Percentiles rank a stretch among this genome's conserved stretches.
These are phyloP conservation scores for Folsomia manolachei DNA, from an alignment of 2,888 invertebrate species.

Conservation along the genomic window DNA sequence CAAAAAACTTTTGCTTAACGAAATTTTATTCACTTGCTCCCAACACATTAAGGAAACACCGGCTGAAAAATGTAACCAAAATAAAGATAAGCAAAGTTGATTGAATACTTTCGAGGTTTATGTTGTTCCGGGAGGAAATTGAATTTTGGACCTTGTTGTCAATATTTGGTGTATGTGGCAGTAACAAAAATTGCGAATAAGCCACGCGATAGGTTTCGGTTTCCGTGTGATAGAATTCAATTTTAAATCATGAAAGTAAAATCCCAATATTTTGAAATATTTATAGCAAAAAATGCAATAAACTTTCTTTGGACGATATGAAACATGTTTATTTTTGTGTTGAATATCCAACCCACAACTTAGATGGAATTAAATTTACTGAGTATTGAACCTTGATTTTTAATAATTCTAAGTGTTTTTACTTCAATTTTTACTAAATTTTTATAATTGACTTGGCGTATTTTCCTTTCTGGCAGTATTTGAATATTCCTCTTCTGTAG, in stretches of 20 bases:
- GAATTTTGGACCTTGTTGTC: conserved; percentile 6
- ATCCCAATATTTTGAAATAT: not conserved
- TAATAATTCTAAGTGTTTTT: too few species aligned
- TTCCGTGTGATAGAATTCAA: not conserved
- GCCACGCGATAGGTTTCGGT: not conserved
- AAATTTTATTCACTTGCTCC: not conserved
- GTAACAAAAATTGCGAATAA: not conserved
- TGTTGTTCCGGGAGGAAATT: conserved; percentile 27
- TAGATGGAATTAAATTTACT: too few species aligned
- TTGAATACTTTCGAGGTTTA: conserved; percentile 25
- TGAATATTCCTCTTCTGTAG: too few species aligned
- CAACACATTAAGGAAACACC: not conserved
- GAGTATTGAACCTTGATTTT: too few species aligned
- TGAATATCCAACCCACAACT: not conserved
- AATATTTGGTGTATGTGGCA: not conserved
- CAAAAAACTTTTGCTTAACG: not conserved
- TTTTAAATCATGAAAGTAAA: not conserved
- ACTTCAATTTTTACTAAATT: too few species aligned
- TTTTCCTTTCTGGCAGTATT: too few species aligned
- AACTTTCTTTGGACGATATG: not conserved
- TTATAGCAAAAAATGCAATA: not conserved
- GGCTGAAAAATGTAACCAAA: not conserved
- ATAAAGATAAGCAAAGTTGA: conserved; percentile 14
- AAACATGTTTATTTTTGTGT: not conserved
- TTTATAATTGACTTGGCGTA: too few species aligned